These are phyloP conservation scores for Sebastes glaucus DNA, from an alignment of 2,797 vertebrate genomes.

Conservation along the genomic window DNA sequence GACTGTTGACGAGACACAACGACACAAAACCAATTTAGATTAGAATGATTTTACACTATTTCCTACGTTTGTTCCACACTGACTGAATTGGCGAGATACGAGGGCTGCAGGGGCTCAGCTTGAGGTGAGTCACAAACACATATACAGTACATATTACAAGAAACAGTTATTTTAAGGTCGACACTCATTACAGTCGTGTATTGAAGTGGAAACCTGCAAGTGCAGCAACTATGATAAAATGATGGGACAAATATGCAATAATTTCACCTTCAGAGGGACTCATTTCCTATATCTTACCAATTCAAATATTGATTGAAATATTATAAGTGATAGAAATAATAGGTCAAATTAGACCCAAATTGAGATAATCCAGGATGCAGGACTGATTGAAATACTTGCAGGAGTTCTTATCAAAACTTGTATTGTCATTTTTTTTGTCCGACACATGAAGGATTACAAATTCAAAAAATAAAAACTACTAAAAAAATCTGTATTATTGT, in stretches of 20 bases:
- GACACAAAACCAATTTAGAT: background rate
- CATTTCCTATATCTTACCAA: background rate
- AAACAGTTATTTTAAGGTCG: background rate
- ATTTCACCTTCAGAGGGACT: background rate
- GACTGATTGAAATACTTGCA: too few species aligned
- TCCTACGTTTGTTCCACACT: background rate
- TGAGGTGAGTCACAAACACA: background rate
- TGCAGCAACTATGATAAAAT: background rate
- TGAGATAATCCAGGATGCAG: too few species aligned
- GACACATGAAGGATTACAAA: background rate
- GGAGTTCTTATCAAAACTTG: too few species aligned
- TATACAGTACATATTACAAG: background rate
- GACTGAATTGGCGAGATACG: background rate
- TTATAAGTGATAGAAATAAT: too few species aligned
- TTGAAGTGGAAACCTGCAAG: background rate
- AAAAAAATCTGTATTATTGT: background rate
- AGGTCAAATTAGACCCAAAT: too few species aligned
- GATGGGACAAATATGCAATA: background rate
- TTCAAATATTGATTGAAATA: background rate
- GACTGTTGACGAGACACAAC: conserved; percentile 83
- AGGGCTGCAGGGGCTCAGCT: too few species aligned
- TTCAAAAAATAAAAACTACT: background rate
- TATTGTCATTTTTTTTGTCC: too few species aligned
- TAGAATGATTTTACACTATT: background rate
- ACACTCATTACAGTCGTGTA: background rate